A percentile compares a stretch with the other conserved stretches of the same genome.
Evolutionary conservation across 1,140 invertebrate species (phyloP).

Genomic region (Macrosteles quadrilineatus): DNA sequence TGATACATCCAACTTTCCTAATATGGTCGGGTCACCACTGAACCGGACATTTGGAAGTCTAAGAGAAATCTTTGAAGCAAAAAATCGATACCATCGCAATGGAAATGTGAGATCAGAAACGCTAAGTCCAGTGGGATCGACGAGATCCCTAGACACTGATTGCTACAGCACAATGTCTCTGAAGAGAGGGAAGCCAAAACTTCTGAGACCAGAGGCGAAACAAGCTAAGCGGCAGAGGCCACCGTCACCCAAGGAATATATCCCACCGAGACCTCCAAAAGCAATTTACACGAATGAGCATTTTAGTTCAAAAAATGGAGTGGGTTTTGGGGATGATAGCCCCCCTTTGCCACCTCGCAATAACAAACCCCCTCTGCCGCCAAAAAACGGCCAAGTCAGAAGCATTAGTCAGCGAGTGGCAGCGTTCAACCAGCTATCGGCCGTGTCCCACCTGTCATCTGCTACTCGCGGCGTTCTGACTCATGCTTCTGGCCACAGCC

Average conservation of each 20-base stretch:
- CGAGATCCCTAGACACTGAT: slow-evolving; percentile 41
- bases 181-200: slow-evolving; percentile 35
- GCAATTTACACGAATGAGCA: slow-evolving; percentile 35
- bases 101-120: slow-evolving; percentile 35
- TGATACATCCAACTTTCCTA: slow-evolving; percentile 15
- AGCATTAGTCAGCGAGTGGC: slow-evolving; percentile 36
- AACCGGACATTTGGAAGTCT: slow-evolving; percentile 63
- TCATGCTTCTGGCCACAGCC: slow-evolving; percentile 51
- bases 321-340: slow-evolving; percentile 26
- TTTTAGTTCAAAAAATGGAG: neutral
- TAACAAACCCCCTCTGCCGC: slow-evolving; percentile 50
- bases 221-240: slow-evolving; percentile 60
- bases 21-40: slow-evolving; percentile 40
- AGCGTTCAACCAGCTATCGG: slow-evolving; percentile 4
- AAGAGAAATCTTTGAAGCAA: slow-evolving; percentile 69
- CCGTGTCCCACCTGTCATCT: slow-evolving; percentile 38
- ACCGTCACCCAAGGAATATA: slow-evolving; percentile 47
- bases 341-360: slow-evolving; percentile 42
- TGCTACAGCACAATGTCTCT: slow-evolving; percentile 34
- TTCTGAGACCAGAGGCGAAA: slow-evolving; percentile 39
- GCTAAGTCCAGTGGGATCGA: slow-evolving; percentile 38
- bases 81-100: slow-evolving; percentile 39
- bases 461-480: slow-evolving; percentile 42
- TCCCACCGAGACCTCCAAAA: slow-evolving; percentile 40
- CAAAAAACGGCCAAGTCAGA: slow-evolving; percentile 59